Base-by-base conservation (phyloP, 2,797 vertebrate genomes). In the Merluccius polli region DNA sequence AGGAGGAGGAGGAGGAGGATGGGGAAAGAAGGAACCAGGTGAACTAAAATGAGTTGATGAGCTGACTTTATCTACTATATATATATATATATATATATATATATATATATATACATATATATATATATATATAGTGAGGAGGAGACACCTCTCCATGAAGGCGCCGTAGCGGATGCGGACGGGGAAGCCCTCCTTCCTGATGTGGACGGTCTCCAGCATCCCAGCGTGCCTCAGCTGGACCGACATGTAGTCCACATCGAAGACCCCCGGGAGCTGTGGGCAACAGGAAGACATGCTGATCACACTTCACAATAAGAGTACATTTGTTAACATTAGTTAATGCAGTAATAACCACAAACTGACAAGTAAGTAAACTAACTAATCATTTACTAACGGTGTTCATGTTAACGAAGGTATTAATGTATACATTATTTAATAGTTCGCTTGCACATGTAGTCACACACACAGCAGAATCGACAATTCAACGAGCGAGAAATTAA, bases 181-280 rank as follows among this genome's bases (percentile, higher is more conserved):
- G 0, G 97, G 95, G 79, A 94, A 97, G 32, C 95, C 95, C 73
- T 96, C 89, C 52, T 95, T 95, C 52, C 88, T 91, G 71, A 95
- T 90, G 67, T 90, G 89, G 73, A 97, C 90, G 6, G 93, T 93
- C 88, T 98, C 95, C 86, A 98, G 83, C 44, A 97, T 87, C 73
- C 95, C 95, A 0, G 93, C 93, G 86, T 97, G 94, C 79, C 72
- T 92, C 82, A 98, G 90, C 89, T 98, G 97, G 18, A 89, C 83
- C 0, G 84, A 91, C 75, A 98, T 91, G 1, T 95, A 95, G 48
- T 95, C 94, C 73, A 96, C 81, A 27, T 98, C 95, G 84, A 98
- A 98, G 85, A 95, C 75, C 18, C 93, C 93, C 0, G 95, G 93
- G 75, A 95, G 85, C 96, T 98, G 82, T 4, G 0, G 78, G 8